Evolutionary conservation across 2,888 invertebrate genomes (phyloP).

Genomic region (Stramonita haemastoma): DNA sequence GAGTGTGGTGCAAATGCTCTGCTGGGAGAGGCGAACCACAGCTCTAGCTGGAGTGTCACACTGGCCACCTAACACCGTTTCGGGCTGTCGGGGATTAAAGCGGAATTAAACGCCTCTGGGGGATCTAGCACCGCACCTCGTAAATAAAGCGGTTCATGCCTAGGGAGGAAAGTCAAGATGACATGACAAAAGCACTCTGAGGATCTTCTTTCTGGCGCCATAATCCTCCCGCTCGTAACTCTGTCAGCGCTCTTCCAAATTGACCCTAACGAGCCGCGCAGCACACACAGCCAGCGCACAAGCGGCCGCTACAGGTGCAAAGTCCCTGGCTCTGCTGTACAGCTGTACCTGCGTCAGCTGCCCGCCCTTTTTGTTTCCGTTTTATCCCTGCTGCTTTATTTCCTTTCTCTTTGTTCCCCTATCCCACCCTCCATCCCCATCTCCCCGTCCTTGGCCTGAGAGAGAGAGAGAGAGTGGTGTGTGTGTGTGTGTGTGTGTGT

Average conservation of each 20-base stretch:
- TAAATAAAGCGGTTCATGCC: neutral
- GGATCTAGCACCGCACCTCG: conserved; percentile 4
- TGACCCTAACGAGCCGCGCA: conserved; percentile 12
- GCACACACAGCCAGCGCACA: neutral
- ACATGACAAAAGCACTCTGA: conserved; percentile 21
- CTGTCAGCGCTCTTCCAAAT: conserved; percentile 2
- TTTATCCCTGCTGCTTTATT: neutral
- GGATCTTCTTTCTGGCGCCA: conserved; percentile 27
- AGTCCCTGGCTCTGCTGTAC: neutral
- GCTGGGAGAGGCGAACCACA: too few species aligned
- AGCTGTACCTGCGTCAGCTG: neutral
- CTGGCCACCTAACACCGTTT: neutral
- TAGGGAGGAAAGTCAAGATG: neutral
- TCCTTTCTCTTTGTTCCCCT: neutral
- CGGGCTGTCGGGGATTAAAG: conserved; percentile 15
- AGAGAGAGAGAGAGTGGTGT: neutral
- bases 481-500: conserved; percentile 17
- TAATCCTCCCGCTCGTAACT: conserved; percentile 30
- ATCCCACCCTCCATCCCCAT: neutral
- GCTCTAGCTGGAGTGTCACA: neutral
- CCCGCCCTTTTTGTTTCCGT: neutral
- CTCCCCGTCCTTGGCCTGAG: neutral
- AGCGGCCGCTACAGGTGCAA: neutral
- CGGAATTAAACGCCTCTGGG: conserved; percentile 4
- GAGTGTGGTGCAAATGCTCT: too few species aligned